Evolutionary conservation across 2,113 vertebrate genomes (phyloP).

Genomic region (Rostratula benghalensis): DNA sequence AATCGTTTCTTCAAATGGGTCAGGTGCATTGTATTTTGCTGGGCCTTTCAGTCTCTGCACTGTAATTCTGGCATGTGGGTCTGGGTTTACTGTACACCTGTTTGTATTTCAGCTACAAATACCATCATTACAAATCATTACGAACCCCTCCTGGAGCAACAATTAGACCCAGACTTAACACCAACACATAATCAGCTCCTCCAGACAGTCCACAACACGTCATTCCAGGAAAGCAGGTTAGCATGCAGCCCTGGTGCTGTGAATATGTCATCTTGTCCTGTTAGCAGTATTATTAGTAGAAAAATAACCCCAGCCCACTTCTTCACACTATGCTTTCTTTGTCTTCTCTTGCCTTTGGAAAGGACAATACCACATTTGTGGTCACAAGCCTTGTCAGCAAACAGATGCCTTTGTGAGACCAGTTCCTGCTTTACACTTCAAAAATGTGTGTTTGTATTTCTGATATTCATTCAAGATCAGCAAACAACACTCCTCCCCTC

Average conservation of each 20-base stretch:
- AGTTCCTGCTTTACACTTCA: slow-evolving; percentile 1
- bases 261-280: neutral
- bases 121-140: neutral
- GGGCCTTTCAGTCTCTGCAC: neutral
- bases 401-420: slow-evolving; percentile 32
- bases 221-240: neutral
- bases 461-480: slow-evolving; percentile 1
- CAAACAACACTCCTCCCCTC: neutral
- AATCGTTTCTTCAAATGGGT: neutral
- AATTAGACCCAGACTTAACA: no score
- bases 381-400: slow-evolving; percentile 45
- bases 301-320: neutral
- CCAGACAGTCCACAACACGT: neutral
- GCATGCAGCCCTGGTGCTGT: neutral
- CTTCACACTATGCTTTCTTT: neutral
- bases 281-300: neutral
- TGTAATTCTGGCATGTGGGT: neutral
- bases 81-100: neutral
- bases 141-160: no score
- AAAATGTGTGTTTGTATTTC: neutral
- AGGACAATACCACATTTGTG: neutral
- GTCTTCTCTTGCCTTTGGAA: neutral
- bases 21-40: neutral
- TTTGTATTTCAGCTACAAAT: neutral
- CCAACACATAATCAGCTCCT: neutral